Base-by-base conservation (phyloP, 2,888 invertebrate genomes). In the Limnephilus auricula region DNA sequence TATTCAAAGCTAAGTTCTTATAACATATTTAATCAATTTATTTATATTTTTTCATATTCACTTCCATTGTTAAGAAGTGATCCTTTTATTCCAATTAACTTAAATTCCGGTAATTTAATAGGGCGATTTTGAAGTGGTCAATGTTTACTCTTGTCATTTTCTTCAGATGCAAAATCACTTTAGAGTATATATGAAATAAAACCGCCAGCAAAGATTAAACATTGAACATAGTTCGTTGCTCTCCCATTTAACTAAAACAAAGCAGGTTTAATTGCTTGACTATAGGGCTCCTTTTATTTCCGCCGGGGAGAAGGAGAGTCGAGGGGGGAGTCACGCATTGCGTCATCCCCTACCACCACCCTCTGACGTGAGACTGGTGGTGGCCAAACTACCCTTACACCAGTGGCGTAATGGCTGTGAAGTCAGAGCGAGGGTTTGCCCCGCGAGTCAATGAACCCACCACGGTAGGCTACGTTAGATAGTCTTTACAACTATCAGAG, bases 231-330 rank as follows among this genome's bases (percentile, higher is more conserved):
- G 65, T 65, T 65, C 65, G 9, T 9, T n/a, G 65, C 65, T 65
- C 65, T 18, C 50, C 65, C 65, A 25, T 65, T 65, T 65, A 25
- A 82, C 32, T 82, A 82, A 82, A 82, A 82, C 82, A 82, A 82
- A 82, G 82, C 18, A 25, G 31, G 32, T 82, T 82, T 82, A 82
- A 82, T 34, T 82, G 82, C 32, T 25, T 18, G 82, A 34, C 31
- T 82, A 34, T 34, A 32, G 34, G 34, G 34, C 34, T 82, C 32
- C 82, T 34, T 82, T 82, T 82, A 34, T 82, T 34, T 82, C 34
- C 2, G 25, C n/a, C 65, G 34, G 18, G 25, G 34, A 15, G 40
- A 10, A 5, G 40, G 1, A 15, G 15, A 15, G 15, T 37, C 1
- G 40, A 1, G 40, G 13, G 45, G 45, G 45, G 45, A 34, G 34